phyloP scores from a whole-genome alignment of 2,797 vertebrate genomes.

The Falco peregrinus region DNA sequence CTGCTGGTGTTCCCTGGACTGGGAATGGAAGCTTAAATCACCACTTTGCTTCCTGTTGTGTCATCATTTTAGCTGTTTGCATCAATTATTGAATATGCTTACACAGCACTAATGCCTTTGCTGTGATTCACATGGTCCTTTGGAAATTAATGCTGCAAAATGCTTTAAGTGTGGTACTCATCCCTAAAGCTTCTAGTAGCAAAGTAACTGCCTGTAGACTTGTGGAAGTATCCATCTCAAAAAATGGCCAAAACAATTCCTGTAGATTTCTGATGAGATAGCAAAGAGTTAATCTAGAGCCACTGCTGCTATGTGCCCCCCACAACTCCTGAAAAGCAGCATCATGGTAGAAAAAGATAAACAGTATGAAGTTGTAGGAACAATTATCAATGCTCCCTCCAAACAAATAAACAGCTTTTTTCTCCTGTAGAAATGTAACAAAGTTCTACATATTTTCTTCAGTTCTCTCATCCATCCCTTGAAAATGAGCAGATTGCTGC shows the following conservation, averaged over 20 bases:
- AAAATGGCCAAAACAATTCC: not conserved
- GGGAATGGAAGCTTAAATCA: conserved; percentile 5
- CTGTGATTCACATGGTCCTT: not conserved
- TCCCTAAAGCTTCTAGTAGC: not conserved
- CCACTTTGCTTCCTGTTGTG: conserved; percentile 38
- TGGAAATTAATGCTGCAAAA: not conserved
- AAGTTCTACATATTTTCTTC: not conserved
- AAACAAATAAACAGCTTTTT: not conserved
- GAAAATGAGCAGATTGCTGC: not conserved
- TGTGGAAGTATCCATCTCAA: not conserved
- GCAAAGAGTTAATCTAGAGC: not conserved
- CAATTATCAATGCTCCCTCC: not conserved
- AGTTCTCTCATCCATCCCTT: not conserved
- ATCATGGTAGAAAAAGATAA: not conserved
- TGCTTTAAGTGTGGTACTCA: not conserved
- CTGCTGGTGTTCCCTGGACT: not conserved
- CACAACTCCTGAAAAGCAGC: not conserved
- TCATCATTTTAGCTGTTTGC: not conserved
- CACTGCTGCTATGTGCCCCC: not conserved
- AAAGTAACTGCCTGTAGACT: not conserved
- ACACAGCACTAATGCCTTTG: not conserved
- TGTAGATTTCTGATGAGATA: not conserved
- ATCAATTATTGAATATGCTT: not conserved
- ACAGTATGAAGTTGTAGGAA: not conserved
- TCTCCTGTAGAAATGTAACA: not conserved